Evolutionary conservation across 1,140 invertebrate genomes (phyloP), one percentile per base, ranked within the genome.

Genomic region (Mycetomoellerius zeteki): DNA sequence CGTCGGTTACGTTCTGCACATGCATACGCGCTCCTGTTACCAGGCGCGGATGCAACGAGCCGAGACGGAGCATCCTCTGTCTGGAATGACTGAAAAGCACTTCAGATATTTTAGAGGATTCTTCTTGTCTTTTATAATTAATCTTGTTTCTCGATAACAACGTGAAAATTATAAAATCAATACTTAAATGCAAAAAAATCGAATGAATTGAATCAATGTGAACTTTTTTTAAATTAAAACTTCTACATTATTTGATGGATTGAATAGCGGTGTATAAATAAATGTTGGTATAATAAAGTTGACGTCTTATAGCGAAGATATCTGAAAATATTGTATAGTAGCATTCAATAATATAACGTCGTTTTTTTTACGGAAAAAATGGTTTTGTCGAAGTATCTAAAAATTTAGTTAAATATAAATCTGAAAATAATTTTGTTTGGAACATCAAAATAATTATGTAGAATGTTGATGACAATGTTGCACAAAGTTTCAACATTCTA

Each of bases 21-120:
- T 33, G 80, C 30, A 84, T 75, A 75, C 69, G 80, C 80, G 80
- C 37, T 16, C 69, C 27, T 60, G 69, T 84, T 84, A 69, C 80
- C 54, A 84, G n/a, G 80, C 69, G 14, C 77, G 77, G 77, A 52
- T 65, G 60, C 76, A 65, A 37, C 80, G 37, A 30, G 24, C 19
- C 67, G 54, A 3, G 24, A 60, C 50, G 10, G 7, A 27, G 30
- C 21, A 21, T 60, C 16, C 33, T 76, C 52, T 30, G 0, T 8
- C 19, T 24, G n/a, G 27, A 56, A 64, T 60, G 6, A 14, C 10
- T 19, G 14, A 21, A 73, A 50, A 50, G 10, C 30, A 3, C 27
- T 30, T 21, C 19, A 5, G 24, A 37, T 14, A 60, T 47, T 50
- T 50, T 16, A 10, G 3, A 5, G 1, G 0, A 16, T 21, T 62